Conservation (phyloP, 2,113 vertebrate genomes). For the Myiopsitta monachus region DNA sequence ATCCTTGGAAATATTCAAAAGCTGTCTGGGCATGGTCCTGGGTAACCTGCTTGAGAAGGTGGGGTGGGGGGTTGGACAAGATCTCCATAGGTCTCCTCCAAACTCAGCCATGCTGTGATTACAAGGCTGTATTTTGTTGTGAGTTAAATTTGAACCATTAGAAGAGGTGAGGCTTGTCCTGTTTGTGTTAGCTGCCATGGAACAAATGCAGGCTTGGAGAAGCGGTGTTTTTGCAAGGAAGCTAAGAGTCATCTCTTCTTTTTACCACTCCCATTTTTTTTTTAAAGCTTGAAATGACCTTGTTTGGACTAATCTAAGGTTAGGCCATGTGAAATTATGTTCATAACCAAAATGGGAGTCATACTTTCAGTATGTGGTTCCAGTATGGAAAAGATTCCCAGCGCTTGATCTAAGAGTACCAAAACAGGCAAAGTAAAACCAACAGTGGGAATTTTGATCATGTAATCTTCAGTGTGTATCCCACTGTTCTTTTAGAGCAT, state of each 20-base stretch:
- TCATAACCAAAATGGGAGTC: neutral
- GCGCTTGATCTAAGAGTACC: neutral
- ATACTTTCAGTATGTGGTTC: neutral
- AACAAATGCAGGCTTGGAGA: neutral
- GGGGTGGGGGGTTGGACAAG: neutral
- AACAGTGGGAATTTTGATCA: neutral
- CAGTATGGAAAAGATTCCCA: neutral
- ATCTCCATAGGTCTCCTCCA: neutral
- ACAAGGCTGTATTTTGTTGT: neutral
- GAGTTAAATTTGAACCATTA: neutral
- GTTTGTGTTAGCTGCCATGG: fast-evolving
- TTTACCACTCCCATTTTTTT: neutral
- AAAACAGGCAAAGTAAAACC: neutral
- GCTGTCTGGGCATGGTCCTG: neutral
- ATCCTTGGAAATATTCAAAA: neutral
- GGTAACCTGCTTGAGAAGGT: neutral
- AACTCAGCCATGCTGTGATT: neutral
- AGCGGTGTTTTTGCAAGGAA: neutral
- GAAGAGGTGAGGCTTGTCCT: neutral
- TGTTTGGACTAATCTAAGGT: neutral
- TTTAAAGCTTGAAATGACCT: neutral
- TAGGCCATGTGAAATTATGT: neutral
- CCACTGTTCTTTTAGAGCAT: neutral
- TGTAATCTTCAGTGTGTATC: neutral
- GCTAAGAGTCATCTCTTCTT: neutral